Evolutionary conservation across 1,140 invertebrate genomes (phyloP), one percentile per base, ranked within the genome.

Genomic region (Chymomyza costata): DNA sequence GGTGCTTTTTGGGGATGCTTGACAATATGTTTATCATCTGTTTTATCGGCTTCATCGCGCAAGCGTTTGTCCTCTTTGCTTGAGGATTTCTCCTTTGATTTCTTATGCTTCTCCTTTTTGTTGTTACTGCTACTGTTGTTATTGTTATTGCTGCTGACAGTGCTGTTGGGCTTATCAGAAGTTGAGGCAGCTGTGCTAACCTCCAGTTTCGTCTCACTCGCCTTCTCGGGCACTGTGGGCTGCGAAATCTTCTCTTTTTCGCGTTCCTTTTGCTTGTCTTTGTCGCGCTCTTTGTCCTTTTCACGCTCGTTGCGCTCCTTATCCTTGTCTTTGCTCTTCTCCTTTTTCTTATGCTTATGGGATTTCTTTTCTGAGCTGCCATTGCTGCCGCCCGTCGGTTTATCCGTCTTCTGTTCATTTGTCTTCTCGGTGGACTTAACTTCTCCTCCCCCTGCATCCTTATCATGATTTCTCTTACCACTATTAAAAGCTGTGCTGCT

Each of bases 271-370:
- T 30, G 31, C n/a, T 70, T 74, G 10, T 74, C 69, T 16, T 59
- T 59, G 5, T 52, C 58, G 3, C 49, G 51, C 32, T 67, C 68
- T 15, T 53, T 68, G 82, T 76, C 88, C 84, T 52, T 73, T 40
- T 82, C 80, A 51, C 55, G 87, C 85, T 46, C 83, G 68, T 37
- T 38, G 49, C 55, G 87, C 86, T 46, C 83, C 67, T 37, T 38
- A 51, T 87, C 87, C 60, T 86, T 80, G 49, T 89, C 83, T 55
- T 84, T 85, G 35, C 84, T 81, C 60, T 89, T 90, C 6, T 89
- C 89, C 73, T 88, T 88, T 64, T 89, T 90, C 57, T 89, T 88
- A 66, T 89, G 89, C 61, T 89, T 90, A 61, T 89, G 88, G 47
- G 87, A 85, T 46, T 89, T 88, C 76, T 88, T 89, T 58, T 87